These are phyloP conservation scores for Catocala sponsa DNA, from an alignment of 2,888 invertebrate genomes.

Conservation along the genomic window DNA sequence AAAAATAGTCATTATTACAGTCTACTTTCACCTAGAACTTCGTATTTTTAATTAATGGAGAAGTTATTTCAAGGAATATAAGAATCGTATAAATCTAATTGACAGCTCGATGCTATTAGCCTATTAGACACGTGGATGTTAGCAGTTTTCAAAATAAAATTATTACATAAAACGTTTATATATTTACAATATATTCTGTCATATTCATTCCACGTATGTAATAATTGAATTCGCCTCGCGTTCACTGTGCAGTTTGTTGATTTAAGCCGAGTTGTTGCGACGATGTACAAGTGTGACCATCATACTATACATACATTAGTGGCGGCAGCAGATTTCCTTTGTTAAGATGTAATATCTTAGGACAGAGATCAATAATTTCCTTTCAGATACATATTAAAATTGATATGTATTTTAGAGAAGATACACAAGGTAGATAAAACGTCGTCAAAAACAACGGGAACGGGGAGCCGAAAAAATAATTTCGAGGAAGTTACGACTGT, in stretches of 20 bases:
- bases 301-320: slow-evolving; percentile 54
- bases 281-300: slow-evolving; percentile 64
- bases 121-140: slow-evolving; percentile 83
- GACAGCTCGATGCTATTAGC: slow-evolving; percentile 82
- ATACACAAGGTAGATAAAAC: slow-evolving; percentile 50
- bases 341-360: slow-evolving; percentile 50
- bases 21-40: slow-evolving; percentile 83
- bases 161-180: slow-evolving; percentile 81
- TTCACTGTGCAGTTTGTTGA: slow-evolving; percentile 68
- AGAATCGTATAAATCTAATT: slow-evolving; percentile 82
- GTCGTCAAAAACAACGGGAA: slow-evolving; percentile 22
- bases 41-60: slow-evolving; percentile 69
- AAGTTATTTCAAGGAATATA: slow-evolving; percentile 85
- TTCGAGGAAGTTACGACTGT: slow-evolving; percentile 22
- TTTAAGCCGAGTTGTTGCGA: slow-evolving; percentile 37
- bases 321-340: slow-evolving; percentile 44
- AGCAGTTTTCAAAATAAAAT: slow-evolving; percentile 81
- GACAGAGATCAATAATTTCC: slow-evolving; percentile 72
- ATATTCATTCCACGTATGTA: slow-evolving; percentile 80
- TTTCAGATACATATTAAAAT: slow-evolving; percentile 68
- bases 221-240: slow-evolving; percentile 77
- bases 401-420: slow-evolving; percentile 79
- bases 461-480: slow-evolving; percentile 33
- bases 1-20: slow-evolving; percentile 85
- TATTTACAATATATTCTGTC: slow-evolving; percentile 86